Conservation (phyloP, 2,113 vertebrate species). For the Cyprinodon tularosa region DNA sequence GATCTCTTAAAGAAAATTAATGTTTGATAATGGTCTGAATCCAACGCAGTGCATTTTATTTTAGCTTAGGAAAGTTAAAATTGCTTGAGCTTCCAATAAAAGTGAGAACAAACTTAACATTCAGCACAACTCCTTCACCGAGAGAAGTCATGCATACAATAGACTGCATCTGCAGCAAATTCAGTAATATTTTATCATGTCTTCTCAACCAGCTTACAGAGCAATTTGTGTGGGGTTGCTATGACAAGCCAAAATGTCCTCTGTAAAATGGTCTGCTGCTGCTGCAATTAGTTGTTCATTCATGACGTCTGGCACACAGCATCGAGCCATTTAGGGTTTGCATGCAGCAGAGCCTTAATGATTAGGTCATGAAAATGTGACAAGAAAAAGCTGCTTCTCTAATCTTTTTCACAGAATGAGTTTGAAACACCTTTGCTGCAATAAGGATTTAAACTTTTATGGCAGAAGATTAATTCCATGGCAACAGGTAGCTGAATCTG, state of each 20-base stretch:
- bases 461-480: not conserved
- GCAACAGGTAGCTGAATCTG: not conserved
- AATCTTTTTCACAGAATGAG: not conserved
- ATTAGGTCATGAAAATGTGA: not conserved
- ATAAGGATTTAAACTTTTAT: not conserved
- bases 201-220: not conserved
- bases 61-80: slow-evolving; percentile 7
- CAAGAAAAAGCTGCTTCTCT: not conserved
- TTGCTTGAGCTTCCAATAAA: not conserved
- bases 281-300: not conserved
- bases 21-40: not conserved
- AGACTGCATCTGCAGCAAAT: not conserved
- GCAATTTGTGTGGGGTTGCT: not conserved
- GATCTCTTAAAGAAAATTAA: not conserved
- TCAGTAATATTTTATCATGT: not conserved
- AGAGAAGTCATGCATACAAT: not conserved
- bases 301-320: not conserved
- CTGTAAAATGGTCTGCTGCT: slow-evolving; percentile 6
- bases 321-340: not conserved
- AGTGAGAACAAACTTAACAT: not conserved
- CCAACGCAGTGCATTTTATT: slow-evolving; percentile 2
- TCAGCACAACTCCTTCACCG: not conserved
- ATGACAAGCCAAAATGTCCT: slow-evolving; percentile 2
- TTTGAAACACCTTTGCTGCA: not conserved
- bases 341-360: not conserved